Evolutionary conservation across 1,140 invertebrate species (phyloP).

Genomic region (Maniola jurtina): DNA sequence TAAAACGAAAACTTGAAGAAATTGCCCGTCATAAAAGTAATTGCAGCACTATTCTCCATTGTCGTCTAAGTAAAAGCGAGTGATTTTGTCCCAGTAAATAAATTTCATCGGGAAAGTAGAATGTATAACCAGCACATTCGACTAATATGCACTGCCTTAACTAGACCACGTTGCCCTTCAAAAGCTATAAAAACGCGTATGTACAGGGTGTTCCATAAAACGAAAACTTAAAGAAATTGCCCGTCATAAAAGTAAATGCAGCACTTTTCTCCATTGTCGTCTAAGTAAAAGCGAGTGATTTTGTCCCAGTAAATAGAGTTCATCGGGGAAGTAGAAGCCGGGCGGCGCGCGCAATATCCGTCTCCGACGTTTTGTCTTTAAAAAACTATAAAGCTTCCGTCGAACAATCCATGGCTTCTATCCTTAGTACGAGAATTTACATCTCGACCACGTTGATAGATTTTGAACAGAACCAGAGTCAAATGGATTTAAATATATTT

Average conservation of each 20-base stretch:
- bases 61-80: constrained; percentile 35
- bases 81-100: constrained; percentile 36
- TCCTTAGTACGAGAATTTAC: too few relatives aligned
- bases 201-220: constrained; percentile 33
- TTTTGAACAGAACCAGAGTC: too few relatives aligned
- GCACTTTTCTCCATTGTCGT: constrained; percentile 40
- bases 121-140: too few relatives aligned
- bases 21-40: constrained; percentile 50
- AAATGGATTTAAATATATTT: too few relatives aligned
- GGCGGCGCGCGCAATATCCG: constrained; percentile 32
- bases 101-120: constrained; percentile 26
- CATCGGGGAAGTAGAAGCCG: constrained; percentile 17
- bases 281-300: constrained; percentile 35
- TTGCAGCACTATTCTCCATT: constrained; percentile 40
- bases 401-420: not conserved
- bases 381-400: constrained; percentile 20
- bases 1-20: constrained; percentile 44
- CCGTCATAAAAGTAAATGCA: constrained; percentile 47
- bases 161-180: too few relatives aligned
- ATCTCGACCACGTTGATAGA: too few relatives aligned
- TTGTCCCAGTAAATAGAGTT: constrained; percentile 35
- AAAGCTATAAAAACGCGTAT: constrained; percentile 5
- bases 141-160: too few relatives aligned
- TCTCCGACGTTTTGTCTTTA: constrained; percentile 28
- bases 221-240: constrained; percentile 42